Percentiles rank a stretch among this genome's conserved stretches.
phyloP scores from a whole-genome alignment of 2,113 vertebrate species.

The Sorex araneus region DNA sequence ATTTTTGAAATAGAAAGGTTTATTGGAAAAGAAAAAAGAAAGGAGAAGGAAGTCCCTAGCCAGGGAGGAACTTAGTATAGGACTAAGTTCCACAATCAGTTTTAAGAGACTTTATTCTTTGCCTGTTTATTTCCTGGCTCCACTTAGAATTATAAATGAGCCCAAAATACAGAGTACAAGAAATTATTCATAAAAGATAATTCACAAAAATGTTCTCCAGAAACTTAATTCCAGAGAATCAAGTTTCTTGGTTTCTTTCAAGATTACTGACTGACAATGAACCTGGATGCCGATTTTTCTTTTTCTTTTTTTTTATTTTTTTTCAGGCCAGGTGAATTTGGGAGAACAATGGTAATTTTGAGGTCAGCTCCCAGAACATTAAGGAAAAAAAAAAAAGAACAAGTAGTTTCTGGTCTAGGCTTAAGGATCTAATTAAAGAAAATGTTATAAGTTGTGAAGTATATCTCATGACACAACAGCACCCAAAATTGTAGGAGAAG shows the following conservation, averaged over 20 bases:
- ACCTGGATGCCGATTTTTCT: slow-evolving; percentile 6
- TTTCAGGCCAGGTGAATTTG: slow-evolving; percentile 11
- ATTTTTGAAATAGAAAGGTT: not conserved
- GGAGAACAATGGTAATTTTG: slow-evolving; percentile 25
- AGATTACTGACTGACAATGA: not conserved
- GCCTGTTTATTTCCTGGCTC: not conserved
- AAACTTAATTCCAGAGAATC: not conserved
- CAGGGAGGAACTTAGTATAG: too few species aligned
- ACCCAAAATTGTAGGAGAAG: slow-evolving; percentile 9
- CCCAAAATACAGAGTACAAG: not conserved
- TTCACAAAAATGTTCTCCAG: not conserved
- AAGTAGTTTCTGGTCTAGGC: slow-evolving; percentile 34
- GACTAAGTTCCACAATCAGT: too few species aligned
- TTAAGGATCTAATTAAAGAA: slow-evolving; percentile 44
- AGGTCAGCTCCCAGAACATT: slow-evolving; percentile 42
- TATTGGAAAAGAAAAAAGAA: too few species aligned
- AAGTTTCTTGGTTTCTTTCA: slow-evolving; percentile 3
- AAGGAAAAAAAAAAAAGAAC: not conserved
- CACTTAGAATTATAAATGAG: slow-evolving; percentile 4
- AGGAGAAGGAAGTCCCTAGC: too few species aligned
- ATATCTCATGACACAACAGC: not conserved
- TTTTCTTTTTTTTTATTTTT: not conserved
- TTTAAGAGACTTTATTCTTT: not conserved
- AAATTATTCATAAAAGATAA: slow-evolving; percentile 30
- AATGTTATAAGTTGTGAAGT: slow-evolving; percentile 20